phyloP scores from a whole-genome alignment of 2,113 vertebrate species.

The Benthochromis sp. region DNA sequence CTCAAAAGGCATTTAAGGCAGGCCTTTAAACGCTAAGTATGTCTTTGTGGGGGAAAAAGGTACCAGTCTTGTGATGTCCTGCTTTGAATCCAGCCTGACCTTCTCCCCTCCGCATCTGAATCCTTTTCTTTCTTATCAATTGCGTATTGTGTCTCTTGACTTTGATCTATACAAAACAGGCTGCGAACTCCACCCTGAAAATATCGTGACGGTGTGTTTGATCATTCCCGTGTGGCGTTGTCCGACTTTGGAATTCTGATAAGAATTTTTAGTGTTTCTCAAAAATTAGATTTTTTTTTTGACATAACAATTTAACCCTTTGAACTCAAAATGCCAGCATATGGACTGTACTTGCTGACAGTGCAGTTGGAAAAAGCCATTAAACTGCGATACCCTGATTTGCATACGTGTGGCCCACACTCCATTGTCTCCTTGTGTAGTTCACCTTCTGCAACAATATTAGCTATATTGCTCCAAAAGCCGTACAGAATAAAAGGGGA shows the following conservation, averaged over 20 bases:
- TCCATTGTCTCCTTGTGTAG: background rate
- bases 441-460: slow-evolving; percentile 53
- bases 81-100: background rate
- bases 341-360: background rate
- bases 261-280: background rate
- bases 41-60: background rate
- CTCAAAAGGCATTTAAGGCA: background rate
- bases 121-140: background rate
- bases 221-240: background rate
- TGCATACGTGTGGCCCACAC: slow-evolving; percentile 16
- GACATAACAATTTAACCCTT: background rate
- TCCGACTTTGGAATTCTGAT: background rate
- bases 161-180: background rate
- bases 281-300: background rate
- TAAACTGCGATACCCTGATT: background rate
- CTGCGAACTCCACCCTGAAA: background rate
- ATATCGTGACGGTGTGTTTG: background rate
- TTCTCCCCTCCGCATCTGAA: no score
- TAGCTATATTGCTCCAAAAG: slow-evolving; percentile 32
- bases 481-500: slow-evolving; percentile 31
- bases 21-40: background rate
- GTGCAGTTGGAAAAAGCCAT: background rate
- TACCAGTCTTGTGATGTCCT: background rate
- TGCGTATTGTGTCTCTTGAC: background rate
- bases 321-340: background rate